Conservation (phyloP, 2,888 invertebrate genomes). For the Platycnemis pennipes region DNA sequence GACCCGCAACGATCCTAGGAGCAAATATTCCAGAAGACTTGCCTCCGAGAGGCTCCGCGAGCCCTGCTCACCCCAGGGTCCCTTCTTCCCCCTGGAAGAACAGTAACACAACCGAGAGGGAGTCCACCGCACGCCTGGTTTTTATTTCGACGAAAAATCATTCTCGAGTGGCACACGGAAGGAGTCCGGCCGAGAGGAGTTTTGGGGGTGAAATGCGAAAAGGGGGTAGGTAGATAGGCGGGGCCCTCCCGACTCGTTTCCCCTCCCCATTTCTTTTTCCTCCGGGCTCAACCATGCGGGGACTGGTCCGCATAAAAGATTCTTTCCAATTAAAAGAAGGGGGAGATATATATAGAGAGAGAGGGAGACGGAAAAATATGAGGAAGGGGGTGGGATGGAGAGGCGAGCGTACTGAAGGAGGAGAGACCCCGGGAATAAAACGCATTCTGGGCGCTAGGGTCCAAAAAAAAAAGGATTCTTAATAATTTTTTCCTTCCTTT, state of each 20-base stretch:
- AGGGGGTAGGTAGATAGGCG: neutral
- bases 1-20: neutral
- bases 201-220: neutral
- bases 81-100: neutral
- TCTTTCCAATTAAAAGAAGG: slow-evolving; percentile 16
- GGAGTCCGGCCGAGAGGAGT: neutral
- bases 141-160: slow-evolving; percentile 21
- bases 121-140: neutral
- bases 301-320: slow-evolving; percentile 21
- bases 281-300: neutral
- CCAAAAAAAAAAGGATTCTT: neutral
- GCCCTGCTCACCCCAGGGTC: neutral
- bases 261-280: neutral
- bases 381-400: neutral
- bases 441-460: neutral
- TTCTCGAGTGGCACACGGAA: neutral
- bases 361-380: neutral
- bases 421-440: neutral
- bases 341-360: no score
- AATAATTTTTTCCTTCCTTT: no score
- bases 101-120: slow-evolving; percentile 4
- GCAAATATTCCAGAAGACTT: neutral
- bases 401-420: neutral
- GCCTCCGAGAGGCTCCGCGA: neutral
- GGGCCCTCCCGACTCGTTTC: neutral